Evolutionary conservation across 2,797 vertebrate species (phyloP).

Genomic region (Apogon hyalosoma): DNA sequence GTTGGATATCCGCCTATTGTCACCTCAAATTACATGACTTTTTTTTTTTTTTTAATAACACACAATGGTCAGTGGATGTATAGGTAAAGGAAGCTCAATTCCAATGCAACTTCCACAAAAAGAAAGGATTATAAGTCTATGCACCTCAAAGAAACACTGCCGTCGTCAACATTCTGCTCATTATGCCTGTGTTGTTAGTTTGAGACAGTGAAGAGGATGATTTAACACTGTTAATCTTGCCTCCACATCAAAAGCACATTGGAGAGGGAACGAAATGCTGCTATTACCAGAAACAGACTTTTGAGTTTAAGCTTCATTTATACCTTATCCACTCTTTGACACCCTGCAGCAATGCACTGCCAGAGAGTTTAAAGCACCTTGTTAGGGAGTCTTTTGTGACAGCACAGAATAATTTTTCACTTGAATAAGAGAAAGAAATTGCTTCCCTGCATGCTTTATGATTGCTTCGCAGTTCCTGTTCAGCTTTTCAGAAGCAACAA

Average conservation of each 20-base stretch:
- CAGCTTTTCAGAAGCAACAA: conserved; percentile 77
- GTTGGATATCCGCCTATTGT: conserved; percentile 43
- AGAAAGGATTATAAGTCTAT: conserved; percentile 28
- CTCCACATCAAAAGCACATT: conserved; percentile 76
- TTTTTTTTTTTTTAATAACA: conserved; percentile 41
- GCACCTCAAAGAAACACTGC: conserved; percentile 35
- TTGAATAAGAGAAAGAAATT: conserved; percentile 85
- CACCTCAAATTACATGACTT: conserved; percentile 28
- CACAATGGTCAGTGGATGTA: conserved; percentile 28
- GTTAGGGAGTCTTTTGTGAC: conserved; percentile 84
- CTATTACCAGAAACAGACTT: conserved; percentile 82
- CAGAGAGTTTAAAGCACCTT: conserved; percentile 83
- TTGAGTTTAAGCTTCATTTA: conserved; percentile 83
- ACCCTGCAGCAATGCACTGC: conserved; percentile 74
- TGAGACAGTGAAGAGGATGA: conserved; percentile 62
- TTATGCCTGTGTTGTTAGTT: conserved; percentile 63
- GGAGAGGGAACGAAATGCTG: conserved; percentile 73
- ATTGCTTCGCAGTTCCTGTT: conserved; percentile 78
- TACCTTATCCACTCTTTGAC: conserved; percentile 80
- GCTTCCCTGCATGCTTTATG: conserved; percentile 81
- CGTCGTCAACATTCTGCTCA: conserved; percentile 56
- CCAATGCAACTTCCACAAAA: conserved; percentile 27
- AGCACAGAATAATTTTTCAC: conserved; percentile 82
- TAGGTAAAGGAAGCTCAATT: conserved; percentile 7
- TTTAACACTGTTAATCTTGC: conserved; percentile 76